phyloP scores from a whole-genome alignment of 2,888 invertebrate species.

The Eledona agricola region DNA sequence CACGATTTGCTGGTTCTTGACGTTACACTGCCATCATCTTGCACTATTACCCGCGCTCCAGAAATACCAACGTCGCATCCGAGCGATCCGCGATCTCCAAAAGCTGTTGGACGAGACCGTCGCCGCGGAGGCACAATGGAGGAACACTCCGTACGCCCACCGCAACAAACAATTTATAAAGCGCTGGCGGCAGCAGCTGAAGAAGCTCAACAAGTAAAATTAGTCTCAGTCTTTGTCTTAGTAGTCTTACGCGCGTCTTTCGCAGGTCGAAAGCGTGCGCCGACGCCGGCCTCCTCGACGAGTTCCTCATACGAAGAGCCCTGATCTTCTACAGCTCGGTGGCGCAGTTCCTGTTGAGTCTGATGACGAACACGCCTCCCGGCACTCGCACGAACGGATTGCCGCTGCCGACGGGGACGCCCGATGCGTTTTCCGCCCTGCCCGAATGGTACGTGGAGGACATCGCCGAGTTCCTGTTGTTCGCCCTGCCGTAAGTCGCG shows the following conservation, averaged over 20 bases:
- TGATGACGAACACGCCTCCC: conserved; percentile 68
- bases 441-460: conserved; percentile 99
- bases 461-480: conserved; percentile 94
- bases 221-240: neutral
- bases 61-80: conserved; percentile 79
- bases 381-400: conserved; percentile 65
- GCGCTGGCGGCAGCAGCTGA: conserved; percentile 88
- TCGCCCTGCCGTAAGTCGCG: conserved; percentile 86
- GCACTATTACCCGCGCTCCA: conserved; percentile 89
- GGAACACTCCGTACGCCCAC: conserved; percentile 75
- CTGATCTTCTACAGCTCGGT: conserved; percentile 89
- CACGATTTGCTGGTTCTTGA: conserved; percentile 97
- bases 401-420: conserved; percentile 70
- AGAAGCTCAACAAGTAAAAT: conserved; percentile 72
- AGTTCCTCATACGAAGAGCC: conserved; percentile 80
- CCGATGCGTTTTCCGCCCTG: conserved; percentile 84
- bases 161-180: conserved; percentile 85
- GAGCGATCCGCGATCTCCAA: conserved; percentile 85
- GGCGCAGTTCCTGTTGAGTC: conserved; percentile 78
- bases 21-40: conserved; percentile 92
- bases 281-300: conserved; percentile 89
- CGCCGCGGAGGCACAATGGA: conserved; percentile 84
- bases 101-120: conserved; percentile 86
- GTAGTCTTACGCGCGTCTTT: conserved; percentile 35
- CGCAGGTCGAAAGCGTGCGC: conserved; percentile 89